phyloP scores from a whole-genome alignment of 2,113 vertebrate genomes.

The Salminus brasiliensis region DNA sequence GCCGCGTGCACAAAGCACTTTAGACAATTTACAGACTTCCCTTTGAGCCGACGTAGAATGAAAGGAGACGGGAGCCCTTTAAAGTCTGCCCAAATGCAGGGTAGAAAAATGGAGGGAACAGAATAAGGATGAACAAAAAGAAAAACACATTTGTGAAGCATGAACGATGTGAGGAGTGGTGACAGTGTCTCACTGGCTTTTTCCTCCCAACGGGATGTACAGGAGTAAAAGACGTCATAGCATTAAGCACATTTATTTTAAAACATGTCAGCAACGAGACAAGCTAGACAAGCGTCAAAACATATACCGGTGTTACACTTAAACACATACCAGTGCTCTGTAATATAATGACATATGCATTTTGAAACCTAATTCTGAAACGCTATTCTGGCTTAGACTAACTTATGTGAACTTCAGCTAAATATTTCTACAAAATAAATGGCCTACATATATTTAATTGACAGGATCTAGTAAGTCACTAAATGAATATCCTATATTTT shows the following conservation, averaged over 20 bases:
- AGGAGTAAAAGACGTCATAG: conserved; percentile 8
- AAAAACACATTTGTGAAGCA: conserved; percentile 6
- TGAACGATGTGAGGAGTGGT: neutral
- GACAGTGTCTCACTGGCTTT: conserved; percentile 24
- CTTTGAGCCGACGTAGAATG: conserved; percentile 26
- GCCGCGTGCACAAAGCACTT: conserved; percentile 39
- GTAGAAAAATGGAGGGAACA: neutral
- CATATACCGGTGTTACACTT: neutral
- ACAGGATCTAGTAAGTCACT: too few relatives aligned
- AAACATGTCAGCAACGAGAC: conserved; percentile 25
- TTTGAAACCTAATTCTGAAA: neutral
- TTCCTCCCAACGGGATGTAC: neutral
- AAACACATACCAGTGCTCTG: neutral
- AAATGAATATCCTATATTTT: too few relatives aligned
- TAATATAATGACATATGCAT: neutral
- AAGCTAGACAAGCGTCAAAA: neutral
- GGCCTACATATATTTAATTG: neutral
- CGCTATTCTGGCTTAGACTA: neutral
- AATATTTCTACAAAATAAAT: too few relatives aligned
- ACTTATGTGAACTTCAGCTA: neutral
- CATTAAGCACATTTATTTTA: conserved; percentile 3
- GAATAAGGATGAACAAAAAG: conserved; percentile 7
- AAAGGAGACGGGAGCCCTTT: conserved; percentile 20
- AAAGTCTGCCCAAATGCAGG: neutral
- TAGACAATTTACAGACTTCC: conserved; percentile 42